Percentiles rank a stretch among this genome's conserved stretches.
Evolutionary conservation across 1,140 invertebrate species (phyloP).

Genomic region (Drosophila seguyi): DNA sequence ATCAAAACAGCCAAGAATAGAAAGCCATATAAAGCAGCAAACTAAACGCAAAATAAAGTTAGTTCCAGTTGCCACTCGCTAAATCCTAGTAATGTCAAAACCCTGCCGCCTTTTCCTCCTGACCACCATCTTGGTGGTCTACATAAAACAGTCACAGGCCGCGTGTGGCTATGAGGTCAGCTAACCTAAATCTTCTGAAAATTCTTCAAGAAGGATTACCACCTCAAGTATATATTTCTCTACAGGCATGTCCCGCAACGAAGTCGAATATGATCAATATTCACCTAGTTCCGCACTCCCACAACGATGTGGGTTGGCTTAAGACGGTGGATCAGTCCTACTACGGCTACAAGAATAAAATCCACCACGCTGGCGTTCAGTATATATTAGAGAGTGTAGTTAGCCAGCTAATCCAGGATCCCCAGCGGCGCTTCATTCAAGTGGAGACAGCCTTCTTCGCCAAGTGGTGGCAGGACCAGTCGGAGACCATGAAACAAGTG

Average conservation of each 20-base stretch:
- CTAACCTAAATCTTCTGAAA: fast-evolving
- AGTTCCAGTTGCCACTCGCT: constrained; percentile 11
- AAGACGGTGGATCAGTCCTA: constrained; percentile 97
- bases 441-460: constrained; percentile 95
- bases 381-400: constrained; percentile 97
- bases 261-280: constrained; percentile 90
- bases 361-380: constrained; percentile 94
- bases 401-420: constrained; percentile 91
- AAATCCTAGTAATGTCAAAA: constrained; percentile 14
- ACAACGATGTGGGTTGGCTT: constrained; percentile 97
- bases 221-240: too few species aligned
- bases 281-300: constrained; percentile 92
- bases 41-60: neutral
- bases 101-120: constrained; percentile 12
- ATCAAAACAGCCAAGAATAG: neutral
- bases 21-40: constrained; percentile 33
- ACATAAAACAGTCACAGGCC: constrained; percentile 4
- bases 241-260: constrained; percentile 87
- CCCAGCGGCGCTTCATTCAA: constrained; percentile 90
- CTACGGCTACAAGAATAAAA: constrained; percentile 89
- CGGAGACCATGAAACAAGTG: constrained; percentile 86
- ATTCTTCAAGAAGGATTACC: too few species aligned
- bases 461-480: constrained; percentile 96
- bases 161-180: constrained; percentile 64
- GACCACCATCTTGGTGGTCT: constrained; percentile 24